These are phyloP conservation scores for Aphodius granarius DNA, from an alignment of 2,888 invertebrate species.

Conservation along the genomic window DNA sequence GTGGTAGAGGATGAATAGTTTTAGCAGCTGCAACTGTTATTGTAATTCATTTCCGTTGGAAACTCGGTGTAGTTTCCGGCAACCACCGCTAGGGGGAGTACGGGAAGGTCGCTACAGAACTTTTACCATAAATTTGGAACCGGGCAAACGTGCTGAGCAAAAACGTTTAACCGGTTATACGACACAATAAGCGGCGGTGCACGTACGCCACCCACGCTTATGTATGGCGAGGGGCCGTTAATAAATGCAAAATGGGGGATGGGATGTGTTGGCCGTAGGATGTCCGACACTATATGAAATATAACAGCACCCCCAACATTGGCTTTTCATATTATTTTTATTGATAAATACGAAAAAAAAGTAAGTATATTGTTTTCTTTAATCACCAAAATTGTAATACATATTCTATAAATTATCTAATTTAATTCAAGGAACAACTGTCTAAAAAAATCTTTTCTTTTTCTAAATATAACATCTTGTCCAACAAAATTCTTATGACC, in stretches of 20 bases:
- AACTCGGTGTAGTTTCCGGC: background rate
- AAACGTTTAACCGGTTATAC: background rate
- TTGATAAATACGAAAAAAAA: no score
- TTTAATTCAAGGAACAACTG: no score
- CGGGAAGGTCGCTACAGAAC: background rate
- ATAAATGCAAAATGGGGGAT: background rate
- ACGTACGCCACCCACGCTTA: background rate
- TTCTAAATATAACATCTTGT: no score
- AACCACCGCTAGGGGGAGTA: background rate
- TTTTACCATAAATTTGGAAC: background rate
- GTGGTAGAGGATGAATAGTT: background rate
- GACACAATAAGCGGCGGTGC: background rate
- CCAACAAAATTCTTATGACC: no score
- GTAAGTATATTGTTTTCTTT: no score
- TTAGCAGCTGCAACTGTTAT: background rate
- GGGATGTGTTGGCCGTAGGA: background rate
- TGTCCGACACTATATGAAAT: background rate
- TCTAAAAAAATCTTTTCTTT: no score
- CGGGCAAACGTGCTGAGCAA: background rate
- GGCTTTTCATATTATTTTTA: no score
- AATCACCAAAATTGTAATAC: no score
- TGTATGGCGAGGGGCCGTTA: background rate
- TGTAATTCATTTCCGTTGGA: background rate
- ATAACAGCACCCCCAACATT: background rate
- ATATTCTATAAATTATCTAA: no score